Evolutionary conservation across 2,888 invertebrate species (phyloP).

Genomic region (Drosophila phalerata): DNA sequence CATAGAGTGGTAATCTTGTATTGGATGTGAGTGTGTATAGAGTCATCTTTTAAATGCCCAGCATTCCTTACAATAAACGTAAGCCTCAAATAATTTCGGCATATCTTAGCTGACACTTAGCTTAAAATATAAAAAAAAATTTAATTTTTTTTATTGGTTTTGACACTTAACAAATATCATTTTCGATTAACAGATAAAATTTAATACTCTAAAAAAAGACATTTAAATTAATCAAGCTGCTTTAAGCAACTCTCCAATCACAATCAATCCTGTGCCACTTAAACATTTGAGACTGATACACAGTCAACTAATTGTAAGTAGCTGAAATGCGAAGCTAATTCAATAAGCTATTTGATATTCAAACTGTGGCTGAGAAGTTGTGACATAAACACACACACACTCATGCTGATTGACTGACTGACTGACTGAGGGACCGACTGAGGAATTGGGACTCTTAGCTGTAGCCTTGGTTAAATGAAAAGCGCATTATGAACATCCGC

Average conservation of each 20-base stretch:
- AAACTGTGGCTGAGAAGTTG: conserved; percentile 24
- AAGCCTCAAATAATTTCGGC: too few relatives aligned
- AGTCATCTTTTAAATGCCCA: too few relatives aligned
- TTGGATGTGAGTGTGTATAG: too few relatives aligned
- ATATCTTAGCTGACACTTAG: too few relatives aligned
- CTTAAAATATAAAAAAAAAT: too few relatives aligned
- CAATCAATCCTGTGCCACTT: conserved; percentile 33
- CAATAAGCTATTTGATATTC: conserved; percentile 39
- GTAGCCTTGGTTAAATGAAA: conserved; percentile 41
- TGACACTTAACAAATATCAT: too few relatives aligned
- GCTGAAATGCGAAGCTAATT: conserved; percentile 35
- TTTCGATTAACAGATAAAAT: neutral
- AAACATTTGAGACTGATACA: conserved; percentile 10
- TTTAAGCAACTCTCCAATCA: conserved; percentile 3
- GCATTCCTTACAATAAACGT: too few relatives aligned
- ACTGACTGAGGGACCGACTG: neutral
- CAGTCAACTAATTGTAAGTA: conserved; percentile 27
- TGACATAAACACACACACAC: conserved; percentile 5
- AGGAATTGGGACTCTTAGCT: conserved; percentile 4
- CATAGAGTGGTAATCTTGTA: too few relatives aligned
- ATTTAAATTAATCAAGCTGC: neutral
- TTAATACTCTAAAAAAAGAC: neutral
- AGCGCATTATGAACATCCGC: conserved; percentile 43
- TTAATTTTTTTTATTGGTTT: too few relatives aligned
- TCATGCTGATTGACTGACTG: neutral